These are phyloP conservation scores for Drosophila paramelanica DNA, from an alignment of 2,888 invertebrate species.

Conservation along the genomic window DNA sequence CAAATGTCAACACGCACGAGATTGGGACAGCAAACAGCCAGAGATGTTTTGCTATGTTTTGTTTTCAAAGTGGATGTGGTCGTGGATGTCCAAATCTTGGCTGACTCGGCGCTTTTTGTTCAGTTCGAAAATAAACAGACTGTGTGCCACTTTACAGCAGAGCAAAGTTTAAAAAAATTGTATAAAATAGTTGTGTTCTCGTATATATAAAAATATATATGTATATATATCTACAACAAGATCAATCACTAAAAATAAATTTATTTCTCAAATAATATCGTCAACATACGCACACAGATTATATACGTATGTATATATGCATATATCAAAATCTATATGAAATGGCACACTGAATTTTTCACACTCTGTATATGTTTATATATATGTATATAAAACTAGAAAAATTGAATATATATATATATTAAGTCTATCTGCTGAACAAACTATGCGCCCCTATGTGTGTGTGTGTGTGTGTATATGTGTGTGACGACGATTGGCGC, in stretches of 20 bases:
- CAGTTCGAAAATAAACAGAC: conserved; percentile 80
- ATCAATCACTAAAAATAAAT: conserved; percentile 78
- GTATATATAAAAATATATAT: conserved; percentile 24
- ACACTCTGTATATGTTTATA: conserved; percentile 41
- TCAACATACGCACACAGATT: conserved; percentile 42
- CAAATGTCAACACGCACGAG: conserved; percentile 73
- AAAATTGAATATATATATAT: conserved; percentile 39
- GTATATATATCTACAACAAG: conserved; percentile 40
- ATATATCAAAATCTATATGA: conserved; percentile 40
- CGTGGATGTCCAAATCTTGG: conserved; percentile 50
- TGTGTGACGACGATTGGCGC: conserved; percentile 44
- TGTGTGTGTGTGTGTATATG: conserved; percentile 23
- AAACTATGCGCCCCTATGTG: conserved; percentile 3
- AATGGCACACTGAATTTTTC: conserved; percentile 39
- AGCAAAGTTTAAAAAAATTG: conserved; percentile 67
- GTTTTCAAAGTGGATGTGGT: conserved; percentile 23
- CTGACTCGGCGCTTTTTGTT: conserved; percentile 70
- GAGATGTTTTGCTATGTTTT: conserved; percentile 24
- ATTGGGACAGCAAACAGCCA: conserved; percentile 26
- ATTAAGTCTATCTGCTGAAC: conserved; percentile 23
- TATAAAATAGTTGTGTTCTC: conserved; percentile 47
- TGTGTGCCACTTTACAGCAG: conserved; percentile 75
- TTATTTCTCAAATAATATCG: conserved; percentile 51
- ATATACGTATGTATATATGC: conserved; percentile 31
- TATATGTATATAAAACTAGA: conserved; percentile 49